These are phyloP conservation scores for Polydrusus pterygomalis DNA, from an alignment of 2,888 invertebrate genomes.

Conservation along the genomic window DNA sequence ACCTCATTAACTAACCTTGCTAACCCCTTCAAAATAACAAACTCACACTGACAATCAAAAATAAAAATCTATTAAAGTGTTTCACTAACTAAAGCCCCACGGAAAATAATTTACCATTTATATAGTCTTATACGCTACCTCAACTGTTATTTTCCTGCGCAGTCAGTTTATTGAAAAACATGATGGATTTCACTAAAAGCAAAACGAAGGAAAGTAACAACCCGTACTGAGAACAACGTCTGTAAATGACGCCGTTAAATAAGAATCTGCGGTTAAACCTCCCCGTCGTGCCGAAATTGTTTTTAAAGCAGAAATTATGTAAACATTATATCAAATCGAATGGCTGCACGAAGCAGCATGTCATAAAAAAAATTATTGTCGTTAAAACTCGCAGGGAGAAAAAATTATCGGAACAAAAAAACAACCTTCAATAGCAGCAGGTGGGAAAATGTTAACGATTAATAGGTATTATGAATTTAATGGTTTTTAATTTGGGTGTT, in stretches of 20 bases:
- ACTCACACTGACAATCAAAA: conserved; percentile 3
- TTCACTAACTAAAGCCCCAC: conserved; percentile 13
- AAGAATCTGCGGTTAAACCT: conserved; percentile 52
- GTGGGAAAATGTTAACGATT: conserved; percentile 11
- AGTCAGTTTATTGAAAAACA: conserved; percentile 47
- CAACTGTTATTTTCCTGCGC: conserved; percentile 54
- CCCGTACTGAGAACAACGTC: conserved; percentile 50
- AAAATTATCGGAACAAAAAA: conserved; percentile 21
- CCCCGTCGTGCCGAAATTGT: conserved; percentile 47
- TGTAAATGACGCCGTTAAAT: conserved; percentile 56
- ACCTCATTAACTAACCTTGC: conserved; percentile 6
- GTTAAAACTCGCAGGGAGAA: conserved; percentile 17
- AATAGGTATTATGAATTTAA: not conserved
- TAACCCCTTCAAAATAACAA: not conserved
- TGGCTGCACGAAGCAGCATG: conserved; percentile 17
- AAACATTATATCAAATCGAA: conserved; percentile 26
- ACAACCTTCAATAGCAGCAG: not conserved
- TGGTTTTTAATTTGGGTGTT: not conserved
- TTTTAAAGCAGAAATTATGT: conserved; percentile 53
- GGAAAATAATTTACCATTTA: conserved; percentile 44
- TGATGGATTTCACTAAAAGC: conserved; percentile 45
- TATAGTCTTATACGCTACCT: conserved; percentile 55
- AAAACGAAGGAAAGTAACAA: conserved; percentile 43
- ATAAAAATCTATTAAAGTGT: conserved; percentile 21
- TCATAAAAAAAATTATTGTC: conserved; percentile 26